Percentiles rank a stretch among this genome's conserved stretches.
These are phyloP conservation scores for Gopherus flavomarginatus DNA, from an alignment of 2,113 vertebrate species.

Conservation along the genomic window DNA sequence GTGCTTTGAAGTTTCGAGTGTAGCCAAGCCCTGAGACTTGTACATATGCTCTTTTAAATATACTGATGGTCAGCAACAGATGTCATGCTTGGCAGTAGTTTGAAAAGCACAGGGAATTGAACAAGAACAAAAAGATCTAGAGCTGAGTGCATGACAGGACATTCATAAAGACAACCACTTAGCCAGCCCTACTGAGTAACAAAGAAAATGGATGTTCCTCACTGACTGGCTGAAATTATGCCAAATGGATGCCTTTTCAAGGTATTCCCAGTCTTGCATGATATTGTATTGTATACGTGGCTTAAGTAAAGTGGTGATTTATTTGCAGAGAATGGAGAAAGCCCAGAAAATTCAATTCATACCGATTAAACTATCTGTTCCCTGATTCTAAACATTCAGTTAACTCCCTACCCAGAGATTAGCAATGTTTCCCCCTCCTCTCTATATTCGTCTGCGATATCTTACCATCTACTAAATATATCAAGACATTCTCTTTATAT, in stretches of 20 bases:
- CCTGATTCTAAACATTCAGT: not conserved
- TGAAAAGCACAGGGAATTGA: not conserved
- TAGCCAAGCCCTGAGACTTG: too few relatives aligned
- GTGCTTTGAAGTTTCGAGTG: too few relatives aligned
- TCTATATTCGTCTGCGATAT: not conserved
- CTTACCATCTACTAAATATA: not conserved
- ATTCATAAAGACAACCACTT: slow-evolving; percentile 8
- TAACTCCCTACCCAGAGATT: not conserved
- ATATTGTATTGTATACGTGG: not conserved
- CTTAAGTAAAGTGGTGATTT: not conserved
- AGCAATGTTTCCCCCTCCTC: not conserved
- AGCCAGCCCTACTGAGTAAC: not conserved
- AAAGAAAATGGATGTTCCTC: not conserved
- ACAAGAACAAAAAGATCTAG: not conserved
- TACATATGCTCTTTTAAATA: not conserved
- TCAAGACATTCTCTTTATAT: not conserved
- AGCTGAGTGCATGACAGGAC: not conserved
- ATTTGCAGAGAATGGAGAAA: not conserved
- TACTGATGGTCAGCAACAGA: slow-evolving; percentile 14
- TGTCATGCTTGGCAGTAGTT: not conserved
- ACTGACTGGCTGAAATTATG: not conserved
- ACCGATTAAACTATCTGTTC: not conserved
- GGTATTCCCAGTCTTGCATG: not conserved
- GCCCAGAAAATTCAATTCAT: not conserved
- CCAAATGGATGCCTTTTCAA: not conserved